phyloP scores from a whole-genome alignment of 2,888 invertebrate species.

The Gari tellinella region DNA sequence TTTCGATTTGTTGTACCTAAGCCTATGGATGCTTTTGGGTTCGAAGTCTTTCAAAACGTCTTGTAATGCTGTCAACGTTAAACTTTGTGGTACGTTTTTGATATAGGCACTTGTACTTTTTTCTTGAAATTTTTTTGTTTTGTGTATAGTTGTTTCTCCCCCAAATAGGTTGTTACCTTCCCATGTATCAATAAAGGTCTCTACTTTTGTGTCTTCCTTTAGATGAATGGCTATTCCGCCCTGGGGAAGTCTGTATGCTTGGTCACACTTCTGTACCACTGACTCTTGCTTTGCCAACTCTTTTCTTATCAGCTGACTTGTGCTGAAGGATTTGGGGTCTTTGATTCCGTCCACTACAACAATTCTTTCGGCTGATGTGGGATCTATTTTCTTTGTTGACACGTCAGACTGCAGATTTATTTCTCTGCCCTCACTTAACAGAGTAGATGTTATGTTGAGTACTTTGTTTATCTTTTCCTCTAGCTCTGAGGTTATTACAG shows the following conservation, averaged over 20 bases:
- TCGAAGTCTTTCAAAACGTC: conserved; percentile 1
- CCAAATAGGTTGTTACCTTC: background rate
- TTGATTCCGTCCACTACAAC: conserved; percentile 6
- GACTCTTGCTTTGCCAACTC: conserved; percentile 2
- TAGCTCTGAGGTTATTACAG: background rate
- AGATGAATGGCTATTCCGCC: conserved; percentile 7
- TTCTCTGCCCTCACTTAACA: background rate
- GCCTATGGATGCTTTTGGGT: conserved; percentile 1
- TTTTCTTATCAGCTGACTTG: conserved; percentile 6
- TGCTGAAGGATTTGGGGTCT: too few relatives aligned
- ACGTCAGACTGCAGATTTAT: background rate
- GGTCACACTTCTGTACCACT: conserved; percentile 5
- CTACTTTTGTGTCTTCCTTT: conserved; percentile 1
- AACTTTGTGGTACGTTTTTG: conserved; percentile 4
- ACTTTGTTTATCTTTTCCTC: background rate
- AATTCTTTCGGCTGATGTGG: conserved; percentile 2
- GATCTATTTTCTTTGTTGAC: background rate
- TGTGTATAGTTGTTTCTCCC: conserved; percentile 2
- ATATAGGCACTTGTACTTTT: conserved; percentile 1
- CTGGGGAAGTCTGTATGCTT: conserved; percentile 3
- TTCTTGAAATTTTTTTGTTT: conserved; percentile 5
- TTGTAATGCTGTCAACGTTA: conserved; percentile 3
- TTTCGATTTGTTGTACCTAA: background rate
- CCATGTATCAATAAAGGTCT: conserved; percentile 1
- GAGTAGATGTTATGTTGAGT: conserved; percentile 1